Evolutionary conservation across 2,797 vertebrate species (phyloP).

Genomic region (Halcyon smyrnensis): DNA sequence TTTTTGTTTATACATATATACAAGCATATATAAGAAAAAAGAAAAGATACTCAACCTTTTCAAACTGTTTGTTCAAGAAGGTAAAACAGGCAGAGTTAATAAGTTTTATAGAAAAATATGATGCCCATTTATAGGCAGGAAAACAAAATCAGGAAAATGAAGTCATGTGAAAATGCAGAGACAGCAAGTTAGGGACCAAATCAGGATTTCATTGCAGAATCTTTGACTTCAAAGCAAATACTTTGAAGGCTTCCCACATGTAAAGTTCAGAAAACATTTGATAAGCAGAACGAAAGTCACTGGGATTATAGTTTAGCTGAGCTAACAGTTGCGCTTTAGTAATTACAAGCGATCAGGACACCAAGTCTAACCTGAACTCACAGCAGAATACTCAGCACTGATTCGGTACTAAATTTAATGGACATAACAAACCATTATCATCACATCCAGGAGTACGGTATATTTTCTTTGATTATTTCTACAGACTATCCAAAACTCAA

Average conservation of each 20-base stretch:
- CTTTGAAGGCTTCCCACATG: neutral
- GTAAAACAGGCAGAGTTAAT: neutral
- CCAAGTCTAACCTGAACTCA: neutral
- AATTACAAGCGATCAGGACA: slow-evolving; percentile 36
- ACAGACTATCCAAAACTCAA: slow-evolving; percentile 45
- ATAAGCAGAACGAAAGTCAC: neutral
- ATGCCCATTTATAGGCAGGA: neutral
- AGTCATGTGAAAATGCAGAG: neutral
- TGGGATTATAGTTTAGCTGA: neutral
- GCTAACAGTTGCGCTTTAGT: slow-evolving; percentile 17
- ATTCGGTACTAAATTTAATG: slow-evolving; percentile 26
- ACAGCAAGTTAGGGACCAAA: slow-evolving; percentile 27
- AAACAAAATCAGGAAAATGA: slow-evolving; percentile 14
- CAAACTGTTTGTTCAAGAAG: neutral
- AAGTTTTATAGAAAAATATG: neutral
- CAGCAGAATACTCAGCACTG: slow-evolving; percentile 15
- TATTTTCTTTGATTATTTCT: slow-evolving; percentile 56
- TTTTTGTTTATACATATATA: neutral
- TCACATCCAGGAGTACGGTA: slow-evolving; percentile 37
- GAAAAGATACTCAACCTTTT: neutral
- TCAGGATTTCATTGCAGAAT: slow-evolving; percentile 10
- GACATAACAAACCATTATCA: slow-evolving; percentile 55
- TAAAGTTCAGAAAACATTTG: slow-evolving; percentile 44
- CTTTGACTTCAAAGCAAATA: slow-evolving; percentile 38
- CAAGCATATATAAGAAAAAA: rapidly evolving